Base-by-base conservation (phyloP, 1,140 invertebrate species). In the Ooceraea biroi region DNA sequence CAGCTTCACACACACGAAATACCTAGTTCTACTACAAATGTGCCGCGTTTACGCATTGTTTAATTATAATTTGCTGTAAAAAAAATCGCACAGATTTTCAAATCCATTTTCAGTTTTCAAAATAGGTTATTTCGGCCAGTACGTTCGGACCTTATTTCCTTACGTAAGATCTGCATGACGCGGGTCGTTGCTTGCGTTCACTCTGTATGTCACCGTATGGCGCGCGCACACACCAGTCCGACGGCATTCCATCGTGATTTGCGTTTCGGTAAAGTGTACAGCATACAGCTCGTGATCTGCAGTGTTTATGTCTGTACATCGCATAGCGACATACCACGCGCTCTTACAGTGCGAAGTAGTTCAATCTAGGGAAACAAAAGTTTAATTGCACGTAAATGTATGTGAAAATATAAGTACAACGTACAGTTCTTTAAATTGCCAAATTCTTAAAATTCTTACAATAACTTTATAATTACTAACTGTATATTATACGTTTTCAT, bases 241-340 rank as follows among this genome's bases (percentile, higher is more conserved):
- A 92, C 92, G 89, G 91, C 92, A 93, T 93, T 93, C 92, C 92
- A 92, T 91, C 91, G 92, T 92, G 92, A 93, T 93, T 93, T 93
- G 92, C 91, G 91, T 93, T 93, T 93, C 90, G 91, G 91, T 92
- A 93, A 92, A 93, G 87, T 30, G 73, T 88, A 83, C 83, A 78
- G 83, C 86, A 57, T 83, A 72, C 52, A 71, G 71, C 73, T 83
- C 86, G 86, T 85, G 78, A 73, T 52, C 55, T 66, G 82, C 63
- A 58, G 77, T 88, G 86, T 88, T 88, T 88, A 88, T 74, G 86
- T 88, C 83, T 85, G 76, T 69, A 77, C 61, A 61, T 80, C 55
- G 60, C 48, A 60, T 25, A 12, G 11, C 50, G 36, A 36, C 7
- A 7, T 36, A 36, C 36, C 36, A 36, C 36, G 7, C 36, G 36